Evolutionary conservation across 2,113 vertebrate species (phyloP).

Genomic region (Eptesicus fuscus): DNA sequence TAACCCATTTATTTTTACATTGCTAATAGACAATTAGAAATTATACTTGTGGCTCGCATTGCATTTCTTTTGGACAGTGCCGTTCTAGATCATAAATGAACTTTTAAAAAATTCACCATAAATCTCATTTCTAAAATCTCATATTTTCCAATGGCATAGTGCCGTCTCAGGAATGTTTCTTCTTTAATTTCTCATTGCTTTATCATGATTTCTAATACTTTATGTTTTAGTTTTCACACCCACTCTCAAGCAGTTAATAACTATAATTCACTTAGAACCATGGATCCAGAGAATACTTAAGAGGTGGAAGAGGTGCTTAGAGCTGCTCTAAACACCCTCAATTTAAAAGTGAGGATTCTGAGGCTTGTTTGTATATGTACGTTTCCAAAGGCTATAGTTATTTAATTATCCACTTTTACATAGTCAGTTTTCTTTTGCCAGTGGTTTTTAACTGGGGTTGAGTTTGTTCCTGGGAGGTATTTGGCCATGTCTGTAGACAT

Average conservation of each 20-base stretch:
- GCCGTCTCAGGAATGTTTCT: neutral
- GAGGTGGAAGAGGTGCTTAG: neutral
- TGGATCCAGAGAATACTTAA: neutral
- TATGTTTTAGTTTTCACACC: neutral
- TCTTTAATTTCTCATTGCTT: neutral
- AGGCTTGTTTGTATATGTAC: neutral
- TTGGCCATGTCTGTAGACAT: neutral
- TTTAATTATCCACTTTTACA: neutral
- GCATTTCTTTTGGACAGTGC: neutral
- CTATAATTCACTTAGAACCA: neutral
- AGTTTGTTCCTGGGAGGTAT: neutral
- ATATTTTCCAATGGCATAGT: neutral
- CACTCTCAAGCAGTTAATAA: neutral
- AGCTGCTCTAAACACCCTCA: neutral
- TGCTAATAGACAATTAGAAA: neutral
- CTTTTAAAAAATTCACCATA: neutral
- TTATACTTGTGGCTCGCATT: neutral
- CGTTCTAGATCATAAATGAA: neutral
- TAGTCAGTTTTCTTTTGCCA: neutral
- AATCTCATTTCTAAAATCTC: neutral
- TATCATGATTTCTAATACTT: neutral
- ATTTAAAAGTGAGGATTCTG: neutral
- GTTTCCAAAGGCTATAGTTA: neutral
- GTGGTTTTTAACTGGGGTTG: neutral
- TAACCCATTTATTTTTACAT: neutral